Evolutionary conservation across 35 echinoderm and acorn worm species (phyloP), one percentile per base, ranked within the genome.

Genomic region (Patiria miniata): DNA sequence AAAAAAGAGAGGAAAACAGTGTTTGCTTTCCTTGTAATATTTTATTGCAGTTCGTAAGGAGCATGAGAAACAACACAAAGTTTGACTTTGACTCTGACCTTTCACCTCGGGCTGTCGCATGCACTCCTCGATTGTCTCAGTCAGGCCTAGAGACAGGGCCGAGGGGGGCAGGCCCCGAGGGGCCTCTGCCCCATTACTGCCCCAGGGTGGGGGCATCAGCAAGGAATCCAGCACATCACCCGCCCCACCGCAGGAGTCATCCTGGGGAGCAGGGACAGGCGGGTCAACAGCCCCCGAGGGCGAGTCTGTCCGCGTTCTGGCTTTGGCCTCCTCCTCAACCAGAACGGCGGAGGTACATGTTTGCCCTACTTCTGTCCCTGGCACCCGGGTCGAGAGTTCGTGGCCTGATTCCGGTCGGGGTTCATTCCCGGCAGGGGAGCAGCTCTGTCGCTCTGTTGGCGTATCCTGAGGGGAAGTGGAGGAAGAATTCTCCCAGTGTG

Each of bases 61-160:
- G 42, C 42, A n/a, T 47, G 42, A 47, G 4, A 12, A 47, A 47
- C 42, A 47, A 47, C 4, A 47, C n/a, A n/a, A n/a, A n/a, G n/a
- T n/a, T n/a, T 47, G 42, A 47, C 42, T 12, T 47, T 6, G 42
- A 6, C 12, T 81, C 86, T 90, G 60, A 97, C 95, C 87, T 87
- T 82, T 97, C 56, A 77, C 79, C 79, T 88, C 81, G 82, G 95
- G 79, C 52, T 78, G 58, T 73, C 21, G 77, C 88, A 94, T 90
- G 30, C 92, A 95, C 83, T 98, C 92, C 51, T 98, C 89, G 61
- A 98, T 98, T 0, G 93, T 94, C 36, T 87, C 86, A 59, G 83
- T 85, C 19, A 98, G 68, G 37, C 95, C 95, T 29, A 98, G 61
- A 33, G 91, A 94, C 34, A 98, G 57, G 10, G 95, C 83, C 34